These are phyloP conservation scores for Gymnoscopelus microlampas DNA, from an alignment of 2,797 vertebrate species.

Conservation along the genomic window DNA sequence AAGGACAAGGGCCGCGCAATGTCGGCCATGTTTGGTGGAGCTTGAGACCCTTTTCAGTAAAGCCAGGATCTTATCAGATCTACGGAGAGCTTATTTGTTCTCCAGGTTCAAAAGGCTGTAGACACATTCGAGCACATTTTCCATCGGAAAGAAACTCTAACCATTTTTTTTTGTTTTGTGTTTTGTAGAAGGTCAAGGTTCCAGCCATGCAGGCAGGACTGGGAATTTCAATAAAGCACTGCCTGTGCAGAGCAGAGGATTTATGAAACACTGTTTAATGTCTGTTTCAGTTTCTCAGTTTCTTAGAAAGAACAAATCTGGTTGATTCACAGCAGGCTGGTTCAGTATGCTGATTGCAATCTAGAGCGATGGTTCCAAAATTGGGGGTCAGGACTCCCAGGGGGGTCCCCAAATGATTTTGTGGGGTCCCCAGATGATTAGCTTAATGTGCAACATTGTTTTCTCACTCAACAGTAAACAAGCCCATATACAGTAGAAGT, in stretches of 20 bases:
- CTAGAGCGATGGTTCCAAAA: too few relatives aligned
- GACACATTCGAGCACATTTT: slow-evolving; percentile 60
- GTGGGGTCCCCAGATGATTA: too few relatives aligned
- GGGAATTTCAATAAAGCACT: slow-evolving; percentile 26
- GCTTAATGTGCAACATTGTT: too few relatives aligned
- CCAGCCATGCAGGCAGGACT: slow-evolving; percentile 5
- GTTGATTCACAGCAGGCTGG: too few relatives aligned
- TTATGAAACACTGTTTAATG: slow-evolving; percentile 32
- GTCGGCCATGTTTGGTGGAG: slow-evolving; percentile 57
- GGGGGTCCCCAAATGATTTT: too few relatives aligned
- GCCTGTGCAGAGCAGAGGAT: not conserved
- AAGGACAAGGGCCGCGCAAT: slow-evolving; percentile 68
- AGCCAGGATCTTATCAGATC: slow-evolving; percentile 74
- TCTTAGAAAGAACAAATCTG: too few relatives aligned
- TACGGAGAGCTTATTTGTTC: slow-evolving; percentile 72
- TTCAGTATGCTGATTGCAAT: too few relatives aligned
- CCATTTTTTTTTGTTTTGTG: slow-evolving; percentile 1
- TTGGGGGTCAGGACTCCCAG: too few relatives aligned
- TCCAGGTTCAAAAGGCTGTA: slow-evolving; percentile 61
- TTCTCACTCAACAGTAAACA: too few relatives aligned
- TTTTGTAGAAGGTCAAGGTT: slow-evolving; percentile 51
- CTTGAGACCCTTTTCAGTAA: slow-evolving; percentile 57
- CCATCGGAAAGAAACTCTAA: slow-evolving; percentile 28
- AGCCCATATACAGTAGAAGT: too few relatives aligned
- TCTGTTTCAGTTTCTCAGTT: not conserved